phyloP scores from a whole-genome alignment of 1,140 invertebrate species.

The Rhyacophila brunnea region DNA sequence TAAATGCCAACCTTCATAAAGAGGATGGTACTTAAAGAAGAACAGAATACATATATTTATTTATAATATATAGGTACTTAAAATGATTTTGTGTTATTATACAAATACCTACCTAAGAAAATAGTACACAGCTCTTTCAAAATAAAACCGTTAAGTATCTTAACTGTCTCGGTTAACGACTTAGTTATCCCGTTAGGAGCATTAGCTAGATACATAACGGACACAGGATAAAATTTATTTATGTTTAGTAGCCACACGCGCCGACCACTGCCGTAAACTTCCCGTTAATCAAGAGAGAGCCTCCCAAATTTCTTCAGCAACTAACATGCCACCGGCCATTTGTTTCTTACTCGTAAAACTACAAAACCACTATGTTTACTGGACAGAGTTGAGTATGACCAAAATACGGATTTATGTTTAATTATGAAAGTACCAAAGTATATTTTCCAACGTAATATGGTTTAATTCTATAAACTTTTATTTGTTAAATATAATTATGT shows the following conservation, averaged over 20 bases:
- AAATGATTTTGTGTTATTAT: too few relatives aligned
- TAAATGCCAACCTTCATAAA: too few relatives aligned
- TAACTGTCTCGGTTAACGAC: too few relatives aligned
- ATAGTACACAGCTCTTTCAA: too few relatives aligned
- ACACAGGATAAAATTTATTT: constrained; percentile 5
- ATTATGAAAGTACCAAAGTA: background rate
- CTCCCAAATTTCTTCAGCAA: constrained; percentile 10
- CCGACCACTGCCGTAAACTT: constrained; percentile 8
- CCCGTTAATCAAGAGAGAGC: constrained; percentile 13
- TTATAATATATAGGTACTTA: too few relatives aligned
- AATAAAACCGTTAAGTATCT: too few relatives aligned
- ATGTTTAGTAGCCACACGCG: constrained; percentile 11
- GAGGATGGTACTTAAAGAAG: too few relatives aligned
- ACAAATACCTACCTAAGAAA: too few relatives aligned
- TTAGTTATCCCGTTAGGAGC: background rate
- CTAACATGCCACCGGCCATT: background rate
- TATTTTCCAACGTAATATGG: background rate
- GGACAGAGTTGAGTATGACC: background rate
- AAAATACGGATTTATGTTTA: background rate
- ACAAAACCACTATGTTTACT: background rate
- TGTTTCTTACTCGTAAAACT: background rate
- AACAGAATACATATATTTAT: too few relatives aligned
- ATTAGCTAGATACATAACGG: constrained; percentile 6
- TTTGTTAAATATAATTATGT: background rate
- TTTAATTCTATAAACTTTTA: background rate